Conservation (phyloP, 2,797 vertebrate species). For the Amblyraja radiata region DNA sequence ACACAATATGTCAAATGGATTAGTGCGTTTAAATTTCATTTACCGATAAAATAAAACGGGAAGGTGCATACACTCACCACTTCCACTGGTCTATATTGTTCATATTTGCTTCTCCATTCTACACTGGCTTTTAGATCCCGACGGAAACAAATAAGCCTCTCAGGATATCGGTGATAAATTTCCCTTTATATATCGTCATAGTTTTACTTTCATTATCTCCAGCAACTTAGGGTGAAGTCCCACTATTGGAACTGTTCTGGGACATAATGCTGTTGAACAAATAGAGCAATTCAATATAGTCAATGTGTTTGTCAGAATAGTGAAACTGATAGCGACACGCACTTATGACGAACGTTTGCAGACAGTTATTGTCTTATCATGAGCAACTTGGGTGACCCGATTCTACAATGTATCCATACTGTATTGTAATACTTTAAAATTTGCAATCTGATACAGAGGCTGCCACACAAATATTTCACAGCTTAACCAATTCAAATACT, state of each 20-base stretch:
- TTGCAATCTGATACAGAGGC: background rate
- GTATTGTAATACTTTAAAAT: background rate
- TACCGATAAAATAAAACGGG: background rate
- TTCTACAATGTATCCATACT: background rate
- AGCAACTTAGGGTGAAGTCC: background rate
- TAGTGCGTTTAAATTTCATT: background rate
- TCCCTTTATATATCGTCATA: background rate
- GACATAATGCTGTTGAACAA: background rate
- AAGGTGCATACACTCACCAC: background rate
- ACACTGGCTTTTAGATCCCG: background rate
- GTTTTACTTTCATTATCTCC: background rate
- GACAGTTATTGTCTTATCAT: background rate
- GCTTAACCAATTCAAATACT: background rate
- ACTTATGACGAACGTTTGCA: background rate
- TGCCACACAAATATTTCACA: too few species aligned
- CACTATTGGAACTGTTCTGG: too few species aligned
- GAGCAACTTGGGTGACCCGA: background rate
- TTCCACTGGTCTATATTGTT: background rate
- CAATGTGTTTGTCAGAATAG: background rate
- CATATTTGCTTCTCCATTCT: background rate
- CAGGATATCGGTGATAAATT: background rate
- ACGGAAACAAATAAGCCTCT: background rate
- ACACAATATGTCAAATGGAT: background rate
- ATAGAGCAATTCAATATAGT: background rate
- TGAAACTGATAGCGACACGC: background rate